Conservation (phyloP, 2,113 vertebrate species). For the Picathartes gymnocephalus region DNA sequence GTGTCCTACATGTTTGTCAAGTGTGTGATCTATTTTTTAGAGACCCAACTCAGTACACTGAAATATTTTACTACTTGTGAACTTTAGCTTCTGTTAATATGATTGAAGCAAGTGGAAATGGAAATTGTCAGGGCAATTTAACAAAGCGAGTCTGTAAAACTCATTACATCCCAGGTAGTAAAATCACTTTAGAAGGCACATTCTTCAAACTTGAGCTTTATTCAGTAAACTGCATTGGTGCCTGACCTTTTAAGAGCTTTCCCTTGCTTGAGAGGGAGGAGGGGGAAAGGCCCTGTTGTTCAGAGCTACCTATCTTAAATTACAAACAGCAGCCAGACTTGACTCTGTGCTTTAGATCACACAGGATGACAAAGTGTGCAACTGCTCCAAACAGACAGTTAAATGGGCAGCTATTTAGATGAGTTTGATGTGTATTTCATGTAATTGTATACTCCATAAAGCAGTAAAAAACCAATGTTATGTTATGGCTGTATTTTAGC, state of each 20-base stretch:
- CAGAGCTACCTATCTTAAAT: constrained; percentile 67
- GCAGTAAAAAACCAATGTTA: constrained; percentile 45
- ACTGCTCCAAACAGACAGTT: constrained; percentile 52
- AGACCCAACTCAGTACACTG: constrained; percentile 50
- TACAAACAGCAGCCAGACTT: constrained; percentile 66
- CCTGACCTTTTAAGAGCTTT: constrained; percentile 72
- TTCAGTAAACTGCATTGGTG: constrained; percentile 71
- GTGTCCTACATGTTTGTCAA: constrained; percentile 56
- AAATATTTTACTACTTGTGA: constrained; percentile 75
- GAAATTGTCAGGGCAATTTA: constrained; percentile 79
- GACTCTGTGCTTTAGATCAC: constrained; percentile 45
- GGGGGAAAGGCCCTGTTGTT: constrained; percentile 46
- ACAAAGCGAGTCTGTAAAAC: constrained; percentile 74
- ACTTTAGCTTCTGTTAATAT: constrained; percentile 79
- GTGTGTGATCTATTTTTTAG: constrained; percentile 68
- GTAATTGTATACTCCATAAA: constrained; percentile 54
- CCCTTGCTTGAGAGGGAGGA: constrained; percentile 37
- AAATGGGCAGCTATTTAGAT: constrained; percentile 57
- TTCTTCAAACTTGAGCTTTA: constrained; percentile 75
- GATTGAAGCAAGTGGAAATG: constrained; percentile 76
- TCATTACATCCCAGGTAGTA: constrained; percentile 71
- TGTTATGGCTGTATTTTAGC: constrained; percentile 18
- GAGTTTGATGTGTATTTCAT: constrained; percentile 59
- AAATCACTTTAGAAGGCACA: constrained; percentile 73
- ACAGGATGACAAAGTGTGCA: constrained; percentile 26